phyloP scores from a whole-genome alignment of 2,113 vertebrate genomes.

The Mastomys natalensis region DNA sequence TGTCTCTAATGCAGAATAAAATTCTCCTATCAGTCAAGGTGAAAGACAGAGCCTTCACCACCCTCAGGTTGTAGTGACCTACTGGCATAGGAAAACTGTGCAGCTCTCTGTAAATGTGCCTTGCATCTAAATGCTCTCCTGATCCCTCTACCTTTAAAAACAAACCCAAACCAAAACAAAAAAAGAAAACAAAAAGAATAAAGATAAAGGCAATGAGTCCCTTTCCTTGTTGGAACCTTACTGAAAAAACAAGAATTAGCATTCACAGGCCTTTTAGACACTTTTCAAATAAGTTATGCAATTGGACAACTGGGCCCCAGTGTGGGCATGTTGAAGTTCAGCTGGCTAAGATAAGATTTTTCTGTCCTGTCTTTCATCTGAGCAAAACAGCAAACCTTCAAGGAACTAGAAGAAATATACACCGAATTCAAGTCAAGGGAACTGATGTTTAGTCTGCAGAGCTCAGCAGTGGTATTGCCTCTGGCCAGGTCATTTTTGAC shows the following conservation, averaged over 20 bases:
- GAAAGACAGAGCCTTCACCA: neutral
- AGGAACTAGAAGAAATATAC: neutral
- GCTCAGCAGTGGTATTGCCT: neutral
- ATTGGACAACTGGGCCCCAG: too few species aligned
- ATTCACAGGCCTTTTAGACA: neutral
- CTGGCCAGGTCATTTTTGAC: conserved; percentile 32
- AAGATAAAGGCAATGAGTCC: neutral
- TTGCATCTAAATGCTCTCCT: neutral
- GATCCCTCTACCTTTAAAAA: neutral
- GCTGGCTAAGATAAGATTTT: neutral
- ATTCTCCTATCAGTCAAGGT: conserved; percentile 58
- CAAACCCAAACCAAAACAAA: neutral
- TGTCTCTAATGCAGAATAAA: neutral
- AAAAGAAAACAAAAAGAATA: neutral
- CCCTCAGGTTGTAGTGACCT: neutral
- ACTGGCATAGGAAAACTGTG: neutral
- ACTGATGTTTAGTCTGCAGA: neutral
- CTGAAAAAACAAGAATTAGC: neutral
- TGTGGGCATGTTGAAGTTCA: neutral
- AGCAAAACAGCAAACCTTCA: neutral
- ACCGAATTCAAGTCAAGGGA: neutral
- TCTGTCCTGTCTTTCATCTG: neutral
- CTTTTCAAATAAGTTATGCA: neutral
- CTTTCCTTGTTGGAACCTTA: neutral
- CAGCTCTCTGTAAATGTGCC: neutral